Base-by-base conservation (phyloP, 1,140 invertebrate species). In the Protaetia brevitarsis region DNA sequence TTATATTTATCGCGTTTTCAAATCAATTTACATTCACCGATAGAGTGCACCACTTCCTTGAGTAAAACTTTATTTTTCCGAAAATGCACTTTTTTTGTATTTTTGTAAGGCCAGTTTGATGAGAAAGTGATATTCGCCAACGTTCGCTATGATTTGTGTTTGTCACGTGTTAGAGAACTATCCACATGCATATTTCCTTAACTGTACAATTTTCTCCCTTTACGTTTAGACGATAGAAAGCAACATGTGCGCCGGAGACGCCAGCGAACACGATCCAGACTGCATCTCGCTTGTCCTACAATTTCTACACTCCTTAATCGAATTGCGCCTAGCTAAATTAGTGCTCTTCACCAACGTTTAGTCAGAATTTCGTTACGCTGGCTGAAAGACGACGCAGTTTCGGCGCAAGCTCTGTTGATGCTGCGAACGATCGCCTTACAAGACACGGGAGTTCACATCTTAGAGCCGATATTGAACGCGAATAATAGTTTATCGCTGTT, bases 231-330 rank as follows among this genome's bases (percentile, higher is more conserved):
- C 31, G 19, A 36, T 62, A 3, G 60, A 62, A 36, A 62, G 36
- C 36, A 62, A 62, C 30, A 34, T 62, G n/a, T 30, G 29, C 27
- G 29, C 60, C 23, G 60, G 60, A 36, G 60, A 62, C 26, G 57
- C 69, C 71, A 26, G 63, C 72, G 51, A 73, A 75, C 61, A 67
- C 0, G 76, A 82, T 63, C 72, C 77, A 11, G 82, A 84, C 72
- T 83, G 81, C 66, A 72, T 78, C 27, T 71, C 73, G 23, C 66
- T 82, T 10, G 68, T 84, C 16, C 80, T 85, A 71, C 79, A 84
- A 71, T 85, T 86, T 72, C 74, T 86, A 27, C 57, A 78, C 23
- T 80, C 78, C 0, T 64, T 85, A 1, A 73, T 84, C 21, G 78
- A 80, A 66, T 63, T 81, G 3, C 78, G 80, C 72, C 37, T 82